Evolutionary conservation across 2,888 invertebrate genomes (phyloP).

Genomic region (Salpingus planirostris): DNA sequence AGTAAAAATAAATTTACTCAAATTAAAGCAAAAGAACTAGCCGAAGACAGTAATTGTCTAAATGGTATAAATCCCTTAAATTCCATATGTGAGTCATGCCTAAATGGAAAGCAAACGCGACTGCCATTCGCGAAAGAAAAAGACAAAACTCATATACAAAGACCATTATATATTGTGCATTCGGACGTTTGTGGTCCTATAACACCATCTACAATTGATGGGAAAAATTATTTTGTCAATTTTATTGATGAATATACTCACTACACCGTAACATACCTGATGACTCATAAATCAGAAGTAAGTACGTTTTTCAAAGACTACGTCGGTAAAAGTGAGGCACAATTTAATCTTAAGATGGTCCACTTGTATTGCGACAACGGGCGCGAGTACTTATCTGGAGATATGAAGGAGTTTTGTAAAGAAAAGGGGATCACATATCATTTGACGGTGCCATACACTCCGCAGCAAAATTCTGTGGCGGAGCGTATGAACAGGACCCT

Average conservation of each 20-base stretch:
- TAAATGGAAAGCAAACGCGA: slow-evolving; percentile 7
- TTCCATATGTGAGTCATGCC: slow-evolving; percentile 12
- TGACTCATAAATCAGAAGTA: too few relatives aligned
- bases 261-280: slow-evolving; percentile 9
- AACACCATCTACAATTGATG: slow-evolving; percentile 10
- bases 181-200: slow-evolving; percentile 15
- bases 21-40: not conserved
- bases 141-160: slow-evolving; percentile 6
- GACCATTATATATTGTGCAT: slow-evolving; percentile 12
- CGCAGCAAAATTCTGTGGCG: too few relatives aligned
- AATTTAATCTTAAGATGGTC: too few relatives aligned
- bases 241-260: slow-evolving; percentile 14
- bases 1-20: slow-evolving; percentile 2
- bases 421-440: too few relatives aligned
- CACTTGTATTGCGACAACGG: too few relatives aligned
- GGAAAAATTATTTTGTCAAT: slow-evolving; percentile 13
- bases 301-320: too few relatives aligned
- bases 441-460: too few relatives aligned
- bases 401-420: too few relatives aligned
- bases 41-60: not conserved
- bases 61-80: slow-evolving; percentile 1
- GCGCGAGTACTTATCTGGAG: too few relatives aligned
- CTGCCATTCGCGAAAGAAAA: slow-evolving; percentile 10
- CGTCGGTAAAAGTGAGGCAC: too few relatives aligned
- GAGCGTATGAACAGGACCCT: too few relatives aligned